Evolutionary conservation across 2,113 vertebrate species (phyloP).

Genomic region (Nasalis larvatus): DNA sequence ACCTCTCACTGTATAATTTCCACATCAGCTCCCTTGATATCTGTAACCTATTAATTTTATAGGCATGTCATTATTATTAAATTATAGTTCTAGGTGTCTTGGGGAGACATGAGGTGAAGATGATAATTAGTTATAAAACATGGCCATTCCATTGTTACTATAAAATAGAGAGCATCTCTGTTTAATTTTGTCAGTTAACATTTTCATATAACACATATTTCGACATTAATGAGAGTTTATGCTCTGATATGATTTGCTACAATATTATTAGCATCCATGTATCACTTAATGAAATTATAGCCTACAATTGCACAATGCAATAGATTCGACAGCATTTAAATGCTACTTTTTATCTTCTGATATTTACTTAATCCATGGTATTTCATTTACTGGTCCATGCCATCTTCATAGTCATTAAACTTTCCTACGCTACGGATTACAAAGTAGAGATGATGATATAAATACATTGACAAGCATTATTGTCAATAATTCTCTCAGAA

Average conservation of each 20-base stretch:
- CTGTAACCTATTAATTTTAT: conserved; percentile 67
- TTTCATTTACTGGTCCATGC: background rate
- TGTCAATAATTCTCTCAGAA: background rate
- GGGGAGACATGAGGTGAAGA: background rate
- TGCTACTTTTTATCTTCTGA: background rate
- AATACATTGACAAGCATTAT: background rate
- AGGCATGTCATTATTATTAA: conserved; percentile 67
- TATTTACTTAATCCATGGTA: background rate
- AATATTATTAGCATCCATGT: background rate
- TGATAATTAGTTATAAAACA: conserved; percentile 62
- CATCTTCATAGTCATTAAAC: background rate
- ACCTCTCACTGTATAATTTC: conserved; percentile 61
- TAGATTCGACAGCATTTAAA: background rate
- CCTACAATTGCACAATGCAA: background rate
- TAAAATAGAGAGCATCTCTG: background rate
- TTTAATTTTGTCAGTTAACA: conserved; percentile 45
- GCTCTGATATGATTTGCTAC: background rate
- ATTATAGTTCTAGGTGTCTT: conserved; percentile 58
- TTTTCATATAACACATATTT: conserved; percentile 34
- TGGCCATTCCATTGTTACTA: conserved; percentile 16
- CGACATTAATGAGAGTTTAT: conserved; percentile 5
- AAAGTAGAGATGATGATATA: background rate
- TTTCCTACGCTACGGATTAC: background rate
- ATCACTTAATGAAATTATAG: background rate
- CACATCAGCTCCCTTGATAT: conserved; percentile 57